These are phyloP conservation scores for Acestrorhynchus altus DNA, from an alignment of 2,797 vertebrate species.

Conservation along the genomic window DNA sequence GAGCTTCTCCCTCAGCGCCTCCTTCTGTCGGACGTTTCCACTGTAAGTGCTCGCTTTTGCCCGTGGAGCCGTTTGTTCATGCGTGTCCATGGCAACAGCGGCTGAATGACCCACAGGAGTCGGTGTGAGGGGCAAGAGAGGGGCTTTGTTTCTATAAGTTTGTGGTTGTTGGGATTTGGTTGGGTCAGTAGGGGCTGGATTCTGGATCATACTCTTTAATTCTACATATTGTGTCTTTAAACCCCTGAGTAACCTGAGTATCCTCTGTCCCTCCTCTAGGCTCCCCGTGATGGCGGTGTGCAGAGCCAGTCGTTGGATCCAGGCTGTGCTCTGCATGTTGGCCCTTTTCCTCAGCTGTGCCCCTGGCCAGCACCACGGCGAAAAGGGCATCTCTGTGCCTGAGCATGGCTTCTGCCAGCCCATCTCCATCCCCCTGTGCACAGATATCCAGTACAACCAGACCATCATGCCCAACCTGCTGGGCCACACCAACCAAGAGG, in stretches of 20 bases:
- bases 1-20: not conserved
- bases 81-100: no score
- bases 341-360: constrained; percentile 5
- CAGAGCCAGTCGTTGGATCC: constrained; percentile 51
- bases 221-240: no score
- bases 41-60: constrained; percentile 28
- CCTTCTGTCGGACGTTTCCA: not conserved
- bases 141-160: no score
- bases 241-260: no score
- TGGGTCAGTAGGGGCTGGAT: no score
- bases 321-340: constrained; percentile 18
- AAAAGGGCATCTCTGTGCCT: constrained; percentile 81
- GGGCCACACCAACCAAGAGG: constrained; percentile 88
- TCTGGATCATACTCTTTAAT: no score
- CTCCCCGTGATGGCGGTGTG: constrained; percentile 61
- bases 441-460: constrained; percentile 89
- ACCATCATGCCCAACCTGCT: constrained; percentile 91
- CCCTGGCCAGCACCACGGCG: constrained; percentile 71
- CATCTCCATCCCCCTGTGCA: constrained; percentile 89
- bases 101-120: no score
- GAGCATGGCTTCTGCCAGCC: constrained; percentile 92
- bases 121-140: no score
- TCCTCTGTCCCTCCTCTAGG: no score
- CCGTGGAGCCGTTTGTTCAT: no score
- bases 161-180: no score